Evolutionary conservation across 1,140 invertebrate genomes (phyloP).

Genomic region (Macrocentrus cingulum): DNA sequence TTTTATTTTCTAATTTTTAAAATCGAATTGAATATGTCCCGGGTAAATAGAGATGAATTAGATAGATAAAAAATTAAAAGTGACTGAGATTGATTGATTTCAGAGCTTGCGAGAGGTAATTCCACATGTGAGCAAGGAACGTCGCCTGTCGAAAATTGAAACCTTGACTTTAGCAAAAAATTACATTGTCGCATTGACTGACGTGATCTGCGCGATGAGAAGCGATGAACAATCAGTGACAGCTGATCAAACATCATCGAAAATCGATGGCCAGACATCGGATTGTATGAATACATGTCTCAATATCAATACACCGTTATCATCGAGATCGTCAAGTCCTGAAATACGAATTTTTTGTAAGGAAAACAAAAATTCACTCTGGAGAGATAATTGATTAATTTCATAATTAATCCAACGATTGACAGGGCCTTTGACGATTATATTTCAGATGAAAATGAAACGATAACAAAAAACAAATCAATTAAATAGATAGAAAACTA

Average conservation of each 20-base stretch:
- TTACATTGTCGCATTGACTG: slow-evolving; percentile 90
- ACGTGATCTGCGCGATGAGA: slow-evolving; percentile 78
- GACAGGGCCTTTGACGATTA: not conserved
- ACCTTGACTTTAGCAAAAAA: slow-evolving; percentile 89
- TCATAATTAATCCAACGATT: too few species aligned
- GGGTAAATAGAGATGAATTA: too few species aligned
- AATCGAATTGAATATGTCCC: too few species aligned
- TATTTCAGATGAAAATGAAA: not conserved
- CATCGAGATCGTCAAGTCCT: slow-evolving; percentile 40
- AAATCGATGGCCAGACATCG: slow-evolving; percentile 23
- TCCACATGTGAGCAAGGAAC: slow-evolving; percentile 86
- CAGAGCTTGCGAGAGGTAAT: slow-evolving; percentile 86
- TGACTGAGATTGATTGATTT: too few species aligned
- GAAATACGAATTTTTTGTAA: slow-evolving; percentile 26
- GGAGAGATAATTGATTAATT: slow-evolving; percentile 13
- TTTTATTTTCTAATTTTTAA: not conserved
- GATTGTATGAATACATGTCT: slow-evolving; percentile 27
- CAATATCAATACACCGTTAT: slow-evolving; percentile 37
- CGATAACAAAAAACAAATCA: not conserved
- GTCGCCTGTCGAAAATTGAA: slow-evolving; percentile 87
- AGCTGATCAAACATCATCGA: slow-evolving; percentile 27
- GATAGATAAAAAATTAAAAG: too few species aligned
- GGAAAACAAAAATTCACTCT: slow-evolving; percentile 14
- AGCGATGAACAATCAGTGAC: slow-evolving; percentile 55
- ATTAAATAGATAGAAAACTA: not conserved